A percentile compares a stretch with the other conserved stretches of the same genome.
Conservation (phyloP, 2,113 vertebrate species). For the Mystacornis crossleyi region DNA sequence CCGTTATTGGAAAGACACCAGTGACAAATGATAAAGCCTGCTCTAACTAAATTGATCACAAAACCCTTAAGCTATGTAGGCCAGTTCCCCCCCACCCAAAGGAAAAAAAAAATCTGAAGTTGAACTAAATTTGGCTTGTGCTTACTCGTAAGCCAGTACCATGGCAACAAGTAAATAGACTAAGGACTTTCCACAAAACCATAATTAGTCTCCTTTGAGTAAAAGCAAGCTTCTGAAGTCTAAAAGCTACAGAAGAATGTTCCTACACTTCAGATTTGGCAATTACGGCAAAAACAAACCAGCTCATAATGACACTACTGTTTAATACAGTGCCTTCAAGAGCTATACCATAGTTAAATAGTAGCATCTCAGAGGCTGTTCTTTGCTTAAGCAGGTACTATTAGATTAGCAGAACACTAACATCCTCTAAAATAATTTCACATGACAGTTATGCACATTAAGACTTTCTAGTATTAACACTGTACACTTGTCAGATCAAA, state of each 20-base stretch:
- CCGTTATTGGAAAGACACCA: neutral
- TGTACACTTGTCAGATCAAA: neutral
- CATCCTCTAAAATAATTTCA: neutral
- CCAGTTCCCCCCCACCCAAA: neutral
- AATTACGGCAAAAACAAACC: neutral
- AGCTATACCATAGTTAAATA: neutral
- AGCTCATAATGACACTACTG: neutral
- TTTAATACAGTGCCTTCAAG: neutral
- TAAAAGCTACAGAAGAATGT: neutral
- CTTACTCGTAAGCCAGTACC: neutral
- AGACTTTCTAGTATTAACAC: neutral
- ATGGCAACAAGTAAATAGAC: constrained; percentile 36
- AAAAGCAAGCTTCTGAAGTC: neutral
- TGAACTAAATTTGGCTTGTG: neutral
- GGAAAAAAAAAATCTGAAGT: neutral
- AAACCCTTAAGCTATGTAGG: neutral
- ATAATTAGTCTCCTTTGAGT: neutral
- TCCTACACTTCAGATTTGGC: neutral
- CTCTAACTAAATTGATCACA: neutral
- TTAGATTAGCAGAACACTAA: neutral
- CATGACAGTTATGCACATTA: neutral
- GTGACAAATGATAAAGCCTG: neutral
- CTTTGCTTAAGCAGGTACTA: neutral
- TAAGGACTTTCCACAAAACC: constrained; percentile 7
- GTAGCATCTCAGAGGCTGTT: neutral